A percentile compares a stretch with the other conserved stretches of the same genome.
Conservation (phyloP, 1,140 invertebrate genomes). For the Hormaphis cornu region DNA sequence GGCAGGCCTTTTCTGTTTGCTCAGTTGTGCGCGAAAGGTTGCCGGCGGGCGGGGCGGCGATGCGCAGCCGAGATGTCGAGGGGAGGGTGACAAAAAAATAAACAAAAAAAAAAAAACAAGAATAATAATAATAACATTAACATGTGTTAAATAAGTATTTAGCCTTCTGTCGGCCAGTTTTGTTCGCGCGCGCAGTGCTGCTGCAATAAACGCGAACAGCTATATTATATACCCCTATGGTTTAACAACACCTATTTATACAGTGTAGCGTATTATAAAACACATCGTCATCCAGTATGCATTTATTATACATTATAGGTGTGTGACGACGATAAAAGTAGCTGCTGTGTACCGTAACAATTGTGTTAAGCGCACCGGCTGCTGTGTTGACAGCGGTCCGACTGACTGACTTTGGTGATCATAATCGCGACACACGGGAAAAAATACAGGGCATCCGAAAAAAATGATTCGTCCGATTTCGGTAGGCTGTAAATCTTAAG, state of each 20-base stretch:
- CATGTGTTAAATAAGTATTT: slow-evolving; percentile 32
- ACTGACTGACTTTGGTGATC: too few relatives aligned
- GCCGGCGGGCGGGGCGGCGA: not conserved
- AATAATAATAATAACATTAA: slow-evolving; percentile 24
- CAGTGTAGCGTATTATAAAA: too few relatives aligned
- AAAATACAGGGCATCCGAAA: too few relatives aligned
- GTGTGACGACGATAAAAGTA: too few relatives aligned
- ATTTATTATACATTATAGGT: too few relatives aligned
- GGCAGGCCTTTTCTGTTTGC: slow-evolving; percentile 21
- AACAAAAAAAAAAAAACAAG: not conserved
- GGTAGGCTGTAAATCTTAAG: too few relatives aligned
- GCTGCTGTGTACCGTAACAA: not conserved
- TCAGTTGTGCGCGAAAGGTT: slow-evolving; percentile 11
- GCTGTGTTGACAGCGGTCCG: too few relatives aligned
- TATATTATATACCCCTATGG: not conserved
- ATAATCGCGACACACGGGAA: too few relatives aligned
- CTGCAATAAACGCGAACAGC: not conserved
- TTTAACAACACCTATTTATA: too few relatives aligned
- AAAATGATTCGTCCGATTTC: too few relatives aligned
- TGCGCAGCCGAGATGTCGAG: too few relatives aligned
- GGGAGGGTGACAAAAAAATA: not conserved
- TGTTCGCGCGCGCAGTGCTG: not conserved
- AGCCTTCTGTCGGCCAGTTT: slow-evolving; percentile 21
- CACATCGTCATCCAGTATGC: too few relatives aligned
- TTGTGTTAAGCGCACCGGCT: not conserved